A percentile compares a stretch with the other conserved stretches of the same genome.
phyloP scores from a whole-genome alignment of 2,113 vertebrate species.

The Microtus oregoni region DNA sequence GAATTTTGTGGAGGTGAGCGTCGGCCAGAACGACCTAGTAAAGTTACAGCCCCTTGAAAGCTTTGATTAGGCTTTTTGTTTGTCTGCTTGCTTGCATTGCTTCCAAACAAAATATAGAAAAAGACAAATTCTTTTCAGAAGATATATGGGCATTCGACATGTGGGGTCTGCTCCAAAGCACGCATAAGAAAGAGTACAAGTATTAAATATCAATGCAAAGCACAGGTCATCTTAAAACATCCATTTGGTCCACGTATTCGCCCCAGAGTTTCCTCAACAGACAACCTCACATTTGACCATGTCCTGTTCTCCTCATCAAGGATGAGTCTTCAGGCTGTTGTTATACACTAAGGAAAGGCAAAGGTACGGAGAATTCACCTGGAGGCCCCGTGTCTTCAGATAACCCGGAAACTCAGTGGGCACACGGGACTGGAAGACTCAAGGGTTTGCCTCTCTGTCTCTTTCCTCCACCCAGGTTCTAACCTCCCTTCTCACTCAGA shows the following conservation, averaged over 20 bases:
- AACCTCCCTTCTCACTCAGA: background rate
- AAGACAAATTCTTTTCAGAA: conserved; percentile 84
- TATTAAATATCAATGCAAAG: conserved; percentile 39
- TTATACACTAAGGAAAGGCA: background rate
- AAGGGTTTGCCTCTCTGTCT: too few species aligned
- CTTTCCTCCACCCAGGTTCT: background rate
- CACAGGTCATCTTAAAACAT: conserved; percentile 30
- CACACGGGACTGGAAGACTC: background rate
- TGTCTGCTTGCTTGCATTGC: background rate
- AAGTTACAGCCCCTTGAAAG: conserved; percentile 87
- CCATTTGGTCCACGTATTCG: conserved; percentile 4
- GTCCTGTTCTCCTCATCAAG: background rate
- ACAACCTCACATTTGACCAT: conserved; percentile 25
- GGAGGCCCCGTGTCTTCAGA: background rate
- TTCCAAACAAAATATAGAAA: conserved; percentile 85
- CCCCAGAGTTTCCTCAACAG: background rate
- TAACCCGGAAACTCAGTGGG: background rate
- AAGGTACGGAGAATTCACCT: background rate
- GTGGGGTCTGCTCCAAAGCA: conserved; percentile 72
- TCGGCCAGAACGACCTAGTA: conserved; percentile 88
- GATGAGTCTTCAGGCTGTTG: background rate
- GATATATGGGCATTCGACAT: conserved; percentile 83
- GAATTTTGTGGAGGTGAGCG: conserved; percentile 91
- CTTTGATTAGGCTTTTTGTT: conserved; percentile 64
- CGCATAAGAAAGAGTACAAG: background rate